phyloP scores from a whole-genome alignment of 2,888 invertebrate species.

The Cantharis rufa region DNA sequence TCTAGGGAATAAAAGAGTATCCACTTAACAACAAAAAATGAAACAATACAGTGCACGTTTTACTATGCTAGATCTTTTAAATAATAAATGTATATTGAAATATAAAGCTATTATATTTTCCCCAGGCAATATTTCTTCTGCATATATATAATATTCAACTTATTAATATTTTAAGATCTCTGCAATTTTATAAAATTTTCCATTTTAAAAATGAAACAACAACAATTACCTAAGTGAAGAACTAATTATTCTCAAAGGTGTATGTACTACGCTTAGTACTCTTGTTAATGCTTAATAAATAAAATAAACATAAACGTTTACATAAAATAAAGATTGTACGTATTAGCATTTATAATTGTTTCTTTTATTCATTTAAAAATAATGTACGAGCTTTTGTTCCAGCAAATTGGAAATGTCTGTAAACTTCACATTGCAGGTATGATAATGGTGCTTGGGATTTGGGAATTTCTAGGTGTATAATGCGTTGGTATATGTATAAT shows the following conservation, averaged over 20 bases:
- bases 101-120: neutral
- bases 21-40: neutral
- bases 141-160: neutral
- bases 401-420: no score
- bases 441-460: neutral
- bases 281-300: neutral
- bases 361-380: neutral
- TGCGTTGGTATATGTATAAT: neutral
- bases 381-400: neutral
- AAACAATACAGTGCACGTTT: neutral
- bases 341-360: neutral
- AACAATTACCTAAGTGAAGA: neutral
- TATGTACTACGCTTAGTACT: neutral
- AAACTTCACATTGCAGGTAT: no score
- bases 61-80: neutral
- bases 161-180: neutral
- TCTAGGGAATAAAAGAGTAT: neutral
- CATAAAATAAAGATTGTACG: neutral
- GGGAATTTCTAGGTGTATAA: neutral
- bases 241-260: neutral
- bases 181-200: neutral
- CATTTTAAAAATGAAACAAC: neutral
- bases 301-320: neutral
- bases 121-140: neutral
- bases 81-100: conserved; percentile 4